Evolutionary conservation across 2,113 vertebrate species (phyloP).

Genomic region (Stomatorhinus ivindoensis): DNA sequence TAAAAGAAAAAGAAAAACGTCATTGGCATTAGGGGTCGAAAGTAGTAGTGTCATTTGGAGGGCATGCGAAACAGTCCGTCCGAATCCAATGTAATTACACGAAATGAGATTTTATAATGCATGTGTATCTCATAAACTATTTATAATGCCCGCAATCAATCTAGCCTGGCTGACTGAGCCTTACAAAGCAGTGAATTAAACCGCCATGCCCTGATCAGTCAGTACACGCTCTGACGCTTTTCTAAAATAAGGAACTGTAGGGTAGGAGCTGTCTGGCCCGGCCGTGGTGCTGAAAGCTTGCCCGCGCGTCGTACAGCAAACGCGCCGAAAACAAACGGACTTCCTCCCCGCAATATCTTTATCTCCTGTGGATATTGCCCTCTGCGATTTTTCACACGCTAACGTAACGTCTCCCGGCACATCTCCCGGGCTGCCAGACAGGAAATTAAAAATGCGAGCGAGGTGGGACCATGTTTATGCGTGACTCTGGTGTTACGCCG

Average conservation of each 20-base stretch:
- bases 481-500: neutral
- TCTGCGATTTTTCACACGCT: conserved; percentile 63
- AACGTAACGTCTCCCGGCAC: conserved; percentile 59
- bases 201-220: neutral
- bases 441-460: conserved; percentile 54
- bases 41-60: conserved; percentile 17
- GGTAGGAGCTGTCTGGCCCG: conserved; percentile 44
- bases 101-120: conserved; percentile 22
- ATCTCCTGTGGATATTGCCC: conserved; percentile 20
- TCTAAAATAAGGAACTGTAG: neutral
- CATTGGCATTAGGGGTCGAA: neutral
- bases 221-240: neutral
- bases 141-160: conserved; percentile 24
- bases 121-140: conserved; percentile 21
- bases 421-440: conserved; percentile 41
- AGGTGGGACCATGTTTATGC: neutral
- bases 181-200: conserved; percentile 15
- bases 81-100: conserved; percentile 12
- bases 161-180: conserved; percentile 7
- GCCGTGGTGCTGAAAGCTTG: conserved; percentile 45
- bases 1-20: neutral
- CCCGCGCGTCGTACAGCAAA: neutral
- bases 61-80: conserved; percentile 9
- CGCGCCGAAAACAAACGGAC: neutral
- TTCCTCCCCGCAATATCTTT: neutral